Conservation (phyloP, 2,888 invertebrate genomes). For the Listrodromus nycthemerus region DNA sequence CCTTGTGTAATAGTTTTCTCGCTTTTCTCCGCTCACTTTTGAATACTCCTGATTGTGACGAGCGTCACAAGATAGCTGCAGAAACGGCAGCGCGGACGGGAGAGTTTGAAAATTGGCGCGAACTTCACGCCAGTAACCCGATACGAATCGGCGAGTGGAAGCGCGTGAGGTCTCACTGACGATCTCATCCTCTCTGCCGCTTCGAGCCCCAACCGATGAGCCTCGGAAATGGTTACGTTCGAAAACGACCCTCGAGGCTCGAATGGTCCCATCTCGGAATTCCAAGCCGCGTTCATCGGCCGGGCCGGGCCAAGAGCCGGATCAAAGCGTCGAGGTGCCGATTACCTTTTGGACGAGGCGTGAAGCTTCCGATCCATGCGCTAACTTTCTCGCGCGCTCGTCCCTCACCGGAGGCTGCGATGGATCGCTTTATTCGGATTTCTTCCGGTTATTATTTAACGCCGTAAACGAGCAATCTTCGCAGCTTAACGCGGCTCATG, state of each 20-base stretch:
- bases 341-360: slow-evolving; percentile 72
- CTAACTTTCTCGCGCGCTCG: slow-evolving; percentile 35
- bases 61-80: too few relatives aligned
- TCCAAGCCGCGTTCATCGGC: slow-evolving; percentile 28
- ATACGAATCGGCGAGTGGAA: slow-evolving; percentile 45
- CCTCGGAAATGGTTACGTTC: slow-evolving; percentile 41
- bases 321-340: slow-evolving; percentile 75
- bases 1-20: too few relatives aligned
- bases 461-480: slow-evolving; percentile 9
- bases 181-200: slow-evolving; percentile 16
- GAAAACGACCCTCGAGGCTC: slow-evolving; percentile 47
- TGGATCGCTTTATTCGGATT: slow-evolving; percentile 46
- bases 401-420: slow-evolving; percentile 5
- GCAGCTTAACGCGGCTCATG: slow-evolving; percentile 10
- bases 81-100: background rate
- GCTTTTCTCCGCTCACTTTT: too few relatives aligned
- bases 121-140: slow-evolving; percentile 43
- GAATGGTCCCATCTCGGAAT: slow-evolving; percentile 8
- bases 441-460: slow-evolving; percentile 45
- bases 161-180: slow-evolving; percentile 45
- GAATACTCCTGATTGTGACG: too few relatives aligned
- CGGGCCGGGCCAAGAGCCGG: slow-evolving; percentile 56
- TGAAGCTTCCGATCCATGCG: slow-evolving; percentile 69
- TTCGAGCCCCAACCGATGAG: slow-evolving; percentile 28
- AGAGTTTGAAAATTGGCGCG: slow-evolving; percentile 20